These are phyloP conservation scores for Schizopygopsis malacanthus DNA, from an alignment of 2,797 vertebrate genomes.

Conservation along the genomic window DNA sequence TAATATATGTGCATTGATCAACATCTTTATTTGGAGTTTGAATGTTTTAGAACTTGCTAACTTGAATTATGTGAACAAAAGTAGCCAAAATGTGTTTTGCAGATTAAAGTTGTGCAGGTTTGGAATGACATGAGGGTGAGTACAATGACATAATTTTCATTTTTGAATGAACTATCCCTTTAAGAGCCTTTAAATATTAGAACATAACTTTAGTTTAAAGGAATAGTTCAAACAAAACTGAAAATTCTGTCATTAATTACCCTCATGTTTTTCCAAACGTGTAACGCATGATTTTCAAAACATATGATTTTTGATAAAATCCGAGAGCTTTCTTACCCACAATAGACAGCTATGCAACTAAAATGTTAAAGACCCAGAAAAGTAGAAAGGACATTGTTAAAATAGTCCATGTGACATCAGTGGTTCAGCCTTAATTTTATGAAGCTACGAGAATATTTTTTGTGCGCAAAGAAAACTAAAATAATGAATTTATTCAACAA, in stretches of 20 bases:
- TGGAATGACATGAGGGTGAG: neutral
- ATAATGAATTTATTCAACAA: no score
- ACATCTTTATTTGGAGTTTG: neutral
- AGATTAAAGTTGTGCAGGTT: neutral
- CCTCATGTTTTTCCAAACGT: no score
- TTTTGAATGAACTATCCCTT: constrained; percentile 2
- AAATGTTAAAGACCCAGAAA: neutral
- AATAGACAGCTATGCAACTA: neutral
- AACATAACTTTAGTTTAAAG: neutral
- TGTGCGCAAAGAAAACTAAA: no score
- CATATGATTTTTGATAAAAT: neutral
- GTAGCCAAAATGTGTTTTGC: neutral
- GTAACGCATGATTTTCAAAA: neutral
- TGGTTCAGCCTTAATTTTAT: no score
- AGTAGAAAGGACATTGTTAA: neutral
- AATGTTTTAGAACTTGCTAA: constrained; percentile 53
- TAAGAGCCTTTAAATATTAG: neutral
- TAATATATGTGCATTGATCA: neutral
- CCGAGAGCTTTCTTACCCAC: neutral
- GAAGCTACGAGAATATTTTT: no score
- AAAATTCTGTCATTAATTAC: no score
- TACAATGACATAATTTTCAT: neutral
- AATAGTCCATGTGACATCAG: neutral
- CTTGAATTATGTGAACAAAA: neutral
- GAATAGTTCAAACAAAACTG: no score